These are phyloP conservation scores for Cheilosia scutellata DNA, from an alignment of 2,888 invertebrate genomes.

Conservation along the genomic window DNA sequence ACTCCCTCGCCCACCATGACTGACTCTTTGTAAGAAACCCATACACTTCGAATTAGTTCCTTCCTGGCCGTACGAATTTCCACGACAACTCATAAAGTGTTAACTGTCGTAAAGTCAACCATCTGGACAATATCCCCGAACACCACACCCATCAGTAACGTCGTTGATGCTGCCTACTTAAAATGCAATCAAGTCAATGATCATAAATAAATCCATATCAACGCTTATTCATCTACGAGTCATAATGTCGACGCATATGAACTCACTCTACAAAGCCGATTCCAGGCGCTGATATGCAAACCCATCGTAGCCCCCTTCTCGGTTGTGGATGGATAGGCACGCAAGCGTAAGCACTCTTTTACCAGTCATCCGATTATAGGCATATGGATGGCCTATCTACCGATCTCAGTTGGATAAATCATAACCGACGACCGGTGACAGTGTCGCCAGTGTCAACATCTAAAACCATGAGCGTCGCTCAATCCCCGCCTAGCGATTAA, in stretches of 20 bases:
- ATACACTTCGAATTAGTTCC: no score
- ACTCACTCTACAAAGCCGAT: conserved; percentile 58
- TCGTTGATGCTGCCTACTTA: conserved; percentile 56
- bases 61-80: conserved; percentile 24
- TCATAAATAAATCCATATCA: conserved; percentile 72
- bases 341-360: conserved; percentile 48
- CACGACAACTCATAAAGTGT: conserved; percentile 58
- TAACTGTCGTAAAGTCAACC: conserved; percentile 46
- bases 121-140: conserved; percentile 5
- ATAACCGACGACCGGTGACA: conserved; percentile 75
- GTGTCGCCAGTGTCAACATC: conserved; percentile 76
- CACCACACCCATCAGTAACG: conserved; percentile 28
- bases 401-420: conserved; percentile 73
- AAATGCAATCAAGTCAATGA: conserved; percentile 75
- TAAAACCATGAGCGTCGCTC: conserved; percentile 71
- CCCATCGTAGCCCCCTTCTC: conserved; percentile 29
- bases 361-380: conserved; percentile 47
- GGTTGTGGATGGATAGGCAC: conserved; percentile 6
- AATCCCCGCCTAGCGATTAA: conserved; percentile 76
- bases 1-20: no score
- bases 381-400: conserved; percentile 57
- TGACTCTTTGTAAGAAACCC: no score
- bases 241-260: conserved; percentile 63
- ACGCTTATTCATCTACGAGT: conserved; percentile 57
- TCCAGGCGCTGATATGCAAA: conserved; percentile 71